Conservation (phyloP, 2,888 invertebrate genomes). For the Steinernema hermaphroditum region DNA sequence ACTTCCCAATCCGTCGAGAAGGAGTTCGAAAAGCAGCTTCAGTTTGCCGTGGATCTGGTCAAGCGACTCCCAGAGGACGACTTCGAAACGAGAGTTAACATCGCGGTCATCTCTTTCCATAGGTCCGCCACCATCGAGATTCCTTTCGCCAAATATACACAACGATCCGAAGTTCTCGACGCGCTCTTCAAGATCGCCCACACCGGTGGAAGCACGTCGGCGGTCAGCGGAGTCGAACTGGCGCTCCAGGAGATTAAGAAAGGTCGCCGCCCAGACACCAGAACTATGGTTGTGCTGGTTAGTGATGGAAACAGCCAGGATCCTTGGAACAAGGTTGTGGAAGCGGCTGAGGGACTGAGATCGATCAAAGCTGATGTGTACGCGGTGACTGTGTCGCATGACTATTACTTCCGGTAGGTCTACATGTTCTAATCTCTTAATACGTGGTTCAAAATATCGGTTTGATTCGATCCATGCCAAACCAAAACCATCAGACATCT, state of each 20-base stretch:
- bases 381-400: conserved; percentile 52
- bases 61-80: conserved; percentile 50
- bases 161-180: conserved; percentile 46
- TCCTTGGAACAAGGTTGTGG: conserved; percentile 41
- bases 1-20: conserved; percentile 55
- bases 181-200: conserved; percentile 44
- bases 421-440: background rate
- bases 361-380: conserved; percentile 45
- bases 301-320: conserved; percentile 55
- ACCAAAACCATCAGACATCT: too few species aligned
- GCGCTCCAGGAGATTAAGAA: conserved; percentile 49
- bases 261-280: conserved; percentile 42
- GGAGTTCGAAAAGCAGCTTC: conserved; percentile 52
- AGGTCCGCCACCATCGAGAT: conserved; percentile 44
- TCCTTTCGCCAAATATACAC: conserved; percentile 39
- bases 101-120: conserved; percentile 55
- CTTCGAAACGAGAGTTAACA: conserved; percentile 44
- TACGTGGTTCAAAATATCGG: background rate
- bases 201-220: conserved; percentile 55
- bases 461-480: background rate
- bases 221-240: conserved; percentile 49
- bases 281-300: conserved; percentile 51
- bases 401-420: conserved; percentile 53
- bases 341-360: conserved; percentile 41
- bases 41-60: conserved; percentile 55